Evolutionary conservation across 2,797 vertebrate genomes (phyloP).

Genomic region (Pantherophis alleghaniensis): DNA sequence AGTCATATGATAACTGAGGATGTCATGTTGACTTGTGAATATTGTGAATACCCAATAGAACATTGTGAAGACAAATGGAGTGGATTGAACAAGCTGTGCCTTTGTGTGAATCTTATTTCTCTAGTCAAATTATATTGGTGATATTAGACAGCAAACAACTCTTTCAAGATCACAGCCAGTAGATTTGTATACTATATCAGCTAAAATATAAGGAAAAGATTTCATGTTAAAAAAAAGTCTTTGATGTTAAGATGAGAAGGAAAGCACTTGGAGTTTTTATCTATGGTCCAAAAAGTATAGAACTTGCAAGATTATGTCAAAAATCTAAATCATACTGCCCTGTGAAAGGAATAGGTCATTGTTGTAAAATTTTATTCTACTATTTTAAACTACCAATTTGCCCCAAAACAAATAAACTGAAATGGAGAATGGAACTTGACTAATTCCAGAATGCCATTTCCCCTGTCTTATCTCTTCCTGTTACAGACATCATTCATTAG

Average conservation of each 20-base stretch:
- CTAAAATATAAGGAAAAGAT: not conserved
- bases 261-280: not conserved
- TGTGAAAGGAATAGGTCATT: not conserved
- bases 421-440: constrained; percentile 49
- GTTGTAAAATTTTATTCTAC: not conserved
- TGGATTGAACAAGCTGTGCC: not conserved
- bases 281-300: not conserved
- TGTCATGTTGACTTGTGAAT: not conserved
- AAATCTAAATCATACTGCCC: not conserved
- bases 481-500: constrained; percentile 92
- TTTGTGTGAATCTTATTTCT: not conserved
- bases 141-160: not conserved
- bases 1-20: not conserved
- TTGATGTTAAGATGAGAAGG: not conserved
- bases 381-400: constrained; percentile 38
- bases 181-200: not conserved
- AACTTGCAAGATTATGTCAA: not conserved
- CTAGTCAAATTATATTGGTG: too few species aligned
- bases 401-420: constrained; percentile 38
- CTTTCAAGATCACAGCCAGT: not conserved
- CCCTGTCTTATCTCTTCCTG: constrained; percentile 74
- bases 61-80: not conserved
- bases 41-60: not conserved
- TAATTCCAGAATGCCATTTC: constrained; percentile 77
- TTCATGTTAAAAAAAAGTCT: not conserved